Evolutionary conservation across 2,113 vertebrate genomes (phyloP).

Genomic region (Bothrops jararaca): DNA sequence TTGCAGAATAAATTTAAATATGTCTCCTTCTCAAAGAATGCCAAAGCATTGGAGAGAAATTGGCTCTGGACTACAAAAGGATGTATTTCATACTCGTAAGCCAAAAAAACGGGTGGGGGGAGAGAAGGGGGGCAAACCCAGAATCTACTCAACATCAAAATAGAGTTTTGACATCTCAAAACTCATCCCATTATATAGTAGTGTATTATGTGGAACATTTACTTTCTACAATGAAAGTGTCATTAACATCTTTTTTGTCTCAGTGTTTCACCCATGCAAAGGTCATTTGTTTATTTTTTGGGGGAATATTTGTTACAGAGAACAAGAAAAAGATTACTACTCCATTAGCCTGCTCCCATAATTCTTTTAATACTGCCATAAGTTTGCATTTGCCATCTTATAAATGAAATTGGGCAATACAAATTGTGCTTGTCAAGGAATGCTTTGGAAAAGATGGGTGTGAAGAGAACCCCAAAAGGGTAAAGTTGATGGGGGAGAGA

Average conservation of each 20-base stretch:
- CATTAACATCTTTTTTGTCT: neutral
- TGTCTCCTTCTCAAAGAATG: neutral
- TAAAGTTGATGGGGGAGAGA: neutral
- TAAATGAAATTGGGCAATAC: neutral
- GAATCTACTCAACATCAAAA: neutral
- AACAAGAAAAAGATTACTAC: neutral
- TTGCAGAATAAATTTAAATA: neutral
- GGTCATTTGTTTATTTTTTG: neutral
- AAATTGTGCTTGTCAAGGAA: neutral
- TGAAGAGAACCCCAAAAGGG: neutral
- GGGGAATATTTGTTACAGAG: neutral
- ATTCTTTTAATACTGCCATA: neutral
- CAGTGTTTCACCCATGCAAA: neutral
- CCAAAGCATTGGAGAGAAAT: neutral
- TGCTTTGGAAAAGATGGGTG: neutral
- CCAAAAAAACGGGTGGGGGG: neutral
- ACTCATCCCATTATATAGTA: neutral
- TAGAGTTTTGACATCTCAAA: neutral
- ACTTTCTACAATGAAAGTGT: neutral
- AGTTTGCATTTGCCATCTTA: neutral
- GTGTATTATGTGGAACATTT: neutral
- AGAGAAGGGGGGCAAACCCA: neutral
- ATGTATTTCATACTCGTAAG: neutral
- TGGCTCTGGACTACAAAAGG: neutral
- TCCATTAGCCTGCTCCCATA: neutral